These are phyloP conservation scores for Calameuta filiformis DNA, from an alignment of 2,888 invertebrate species.

Conservation along the genomic window DNA sequence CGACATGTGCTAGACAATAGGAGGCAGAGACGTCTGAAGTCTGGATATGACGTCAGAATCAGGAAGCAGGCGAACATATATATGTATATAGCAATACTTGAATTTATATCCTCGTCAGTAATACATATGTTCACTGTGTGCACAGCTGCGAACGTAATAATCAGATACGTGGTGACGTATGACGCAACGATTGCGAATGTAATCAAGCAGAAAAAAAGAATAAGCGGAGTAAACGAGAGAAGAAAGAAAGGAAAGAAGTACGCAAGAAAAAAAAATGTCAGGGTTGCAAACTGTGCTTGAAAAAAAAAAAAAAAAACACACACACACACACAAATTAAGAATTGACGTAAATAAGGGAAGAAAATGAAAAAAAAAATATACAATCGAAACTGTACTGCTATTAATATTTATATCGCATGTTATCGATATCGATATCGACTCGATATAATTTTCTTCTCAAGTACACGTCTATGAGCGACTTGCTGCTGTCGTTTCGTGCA, in stretches of 20 bases:
- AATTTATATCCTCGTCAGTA: neutral
- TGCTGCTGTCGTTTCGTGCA: conserved; percentile 28
- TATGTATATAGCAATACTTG: neutral
- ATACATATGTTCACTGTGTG: neutral
- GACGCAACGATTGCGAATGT: too few relatives aligned
- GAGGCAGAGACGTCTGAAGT: neutral
- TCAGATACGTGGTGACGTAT: neutral
- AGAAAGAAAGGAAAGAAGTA: too few relatives aligned
- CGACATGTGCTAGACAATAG: neutral
- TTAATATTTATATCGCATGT: too few relatives aligned
- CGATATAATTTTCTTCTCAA: neutral
- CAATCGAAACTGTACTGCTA: too few relatives aligned
- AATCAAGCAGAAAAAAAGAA: neutral
- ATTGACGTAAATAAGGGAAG: too few relatives aligned
- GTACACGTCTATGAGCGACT: neutral
- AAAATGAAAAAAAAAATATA: too few relatives aligned
- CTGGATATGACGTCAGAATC: neutral
- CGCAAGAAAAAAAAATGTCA: too few relatives aligned
- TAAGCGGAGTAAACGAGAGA: neutral
- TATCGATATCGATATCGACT: neutral
- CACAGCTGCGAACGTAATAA: neutral
- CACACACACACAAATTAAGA: too few relatives aligned
- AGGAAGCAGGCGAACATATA: neutral
- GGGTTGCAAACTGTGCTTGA: too few relatives aligned
- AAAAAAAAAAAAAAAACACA: too few relatives aligned